phyloP scores from a whole-genome alignment of 2,888 invertebrate species.

The Pyrrhosoma nymphula region DNA sequence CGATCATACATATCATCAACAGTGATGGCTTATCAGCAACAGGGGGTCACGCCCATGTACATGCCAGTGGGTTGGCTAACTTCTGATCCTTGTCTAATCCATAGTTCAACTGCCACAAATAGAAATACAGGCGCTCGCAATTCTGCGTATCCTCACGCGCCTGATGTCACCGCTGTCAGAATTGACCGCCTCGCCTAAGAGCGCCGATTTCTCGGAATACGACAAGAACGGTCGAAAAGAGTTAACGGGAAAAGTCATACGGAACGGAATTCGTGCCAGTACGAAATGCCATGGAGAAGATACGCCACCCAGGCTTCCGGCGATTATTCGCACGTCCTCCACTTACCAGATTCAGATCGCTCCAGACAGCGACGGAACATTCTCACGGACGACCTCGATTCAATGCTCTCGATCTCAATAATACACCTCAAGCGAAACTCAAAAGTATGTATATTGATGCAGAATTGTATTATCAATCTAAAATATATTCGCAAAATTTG shows the following conservation, averaged over 20 bases:
- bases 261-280: neutral
- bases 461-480: too few relatives aligned
- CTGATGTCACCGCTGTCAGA: constrained; percentile 5
- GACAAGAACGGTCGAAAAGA: constrained; percentile 6
- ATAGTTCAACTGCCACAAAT: neutral
- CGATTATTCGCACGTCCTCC: neutral
- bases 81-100: neutral
- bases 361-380: neutral
- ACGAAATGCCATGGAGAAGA: neutral
- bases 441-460: too few relatives aligned
- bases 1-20: too few relatives aligned
- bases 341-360: neutral
- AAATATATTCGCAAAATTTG: too few relatives aligned
- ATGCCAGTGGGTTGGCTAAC: neutral
- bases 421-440: neutral
- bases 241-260: neutral
- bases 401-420: neutral
- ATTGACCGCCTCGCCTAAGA: neutral
- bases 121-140: neutral
- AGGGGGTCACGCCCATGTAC: neutral
- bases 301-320: neutral
- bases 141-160: constrained; percentile 9
- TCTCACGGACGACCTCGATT: neutral
- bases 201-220: neutral
- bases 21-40: neutral